These are phyloP conservation scores for Dryas iulia DNA, from an alignment of 1,140 invertebrate genomes.

Conservation along the genomic window DNA sequence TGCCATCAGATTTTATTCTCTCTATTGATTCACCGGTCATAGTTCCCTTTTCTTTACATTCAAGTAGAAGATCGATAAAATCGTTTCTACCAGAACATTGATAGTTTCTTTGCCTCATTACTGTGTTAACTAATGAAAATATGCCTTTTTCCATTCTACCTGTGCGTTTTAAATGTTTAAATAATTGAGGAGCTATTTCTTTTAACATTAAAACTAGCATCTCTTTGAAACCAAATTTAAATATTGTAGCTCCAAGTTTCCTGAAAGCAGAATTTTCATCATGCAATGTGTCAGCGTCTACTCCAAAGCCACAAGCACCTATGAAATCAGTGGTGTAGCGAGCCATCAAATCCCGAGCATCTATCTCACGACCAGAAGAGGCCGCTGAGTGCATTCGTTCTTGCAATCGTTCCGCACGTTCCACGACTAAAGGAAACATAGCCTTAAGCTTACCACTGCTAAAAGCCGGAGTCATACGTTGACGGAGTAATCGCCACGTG, in stretches of 20 bases:
- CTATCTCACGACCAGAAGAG: background rate
- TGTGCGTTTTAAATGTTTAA: constrained; percentile 5
- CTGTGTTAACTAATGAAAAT: constrained; percentile 9
- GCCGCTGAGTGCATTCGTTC: constrained; percentile 2
- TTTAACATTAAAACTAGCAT: constrained; percentile 15
- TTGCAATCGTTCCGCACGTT: constrained; percentile 18
- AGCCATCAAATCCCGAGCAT: constrained; percentile 14
- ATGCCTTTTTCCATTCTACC: constrained; percentile 11
- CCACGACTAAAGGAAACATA: constrained; percentile 21
- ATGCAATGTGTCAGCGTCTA: constrained; percentile 1
- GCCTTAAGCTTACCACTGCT: constrained; percentile 22
- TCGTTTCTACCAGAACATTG: constrained; percentile 16
- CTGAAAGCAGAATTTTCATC: constrained; percentile 14
- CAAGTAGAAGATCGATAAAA: constrained; percentile 23
- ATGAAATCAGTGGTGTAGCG: constrained; percentile 19
- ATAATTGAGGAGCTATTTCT: constrained; percentile 13
- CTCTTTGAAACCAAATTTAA: constrained; percentile 14
- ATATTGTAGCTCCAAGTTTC: constrained; percentile 16
- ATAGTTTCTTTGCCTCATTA: constrained; percentile 10
- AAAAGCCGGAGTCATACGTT: constrained; percentile 24
- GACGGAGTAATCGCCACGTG: constrained; percentile 17
- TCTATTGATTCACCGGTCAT: constrained; percentile 11
- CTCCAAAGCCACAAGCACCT: constrained; percentile 19
- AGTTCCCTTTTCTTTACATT: constrained; percentile 9
- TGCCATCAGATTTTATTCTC: constrained; percentile 4